These are phyloP conservation scores for Phenganax marumi DNA, from an alignment of 92 coral and sea anemone species.

Conservation along the genomic window DNA sequence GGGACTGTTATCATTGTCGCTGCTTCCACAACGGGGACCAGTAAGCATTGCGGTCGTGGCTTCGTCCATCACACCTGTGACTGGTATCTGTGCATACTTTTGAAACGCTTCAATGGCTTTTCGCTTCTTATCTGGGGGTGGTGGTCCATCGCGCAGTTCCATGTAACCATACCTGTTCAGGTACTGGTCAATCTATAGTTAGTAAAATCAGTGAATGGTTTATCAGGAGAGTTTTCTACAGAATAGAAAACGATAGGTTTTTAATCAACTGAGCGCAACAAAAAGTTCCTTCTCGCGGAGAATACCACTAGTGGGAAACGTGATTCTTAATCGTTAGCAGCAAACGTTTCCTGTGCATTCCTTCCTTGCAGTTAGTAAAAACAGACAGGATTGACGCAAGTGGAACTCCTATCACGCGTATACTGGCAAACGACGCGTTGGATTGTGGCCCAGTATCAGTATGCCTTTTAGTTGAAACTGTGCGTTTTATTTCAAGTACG, in stretches of 20 bases:
- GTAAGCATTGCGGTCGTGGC: conserved; percentile 52
- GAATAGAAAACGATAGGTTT: neutral
- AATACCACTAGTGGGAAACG: no score
- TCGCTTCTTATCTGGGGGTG: conserved; percentile 24
- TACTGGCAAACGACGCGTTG: no score
- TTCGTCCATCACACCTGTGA: conserved; percentile 58
- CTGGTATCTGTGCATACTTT: conserved; percentile 51
- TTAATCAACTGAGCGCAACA: neutral
- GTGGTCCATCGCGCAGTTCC: conserved; percentile 3
- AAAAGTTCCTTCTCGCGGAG: neutral
- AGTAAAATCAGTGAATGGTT: neutral
- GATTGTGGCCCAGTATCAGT: no score
- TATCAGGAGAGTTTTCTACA: neutral
- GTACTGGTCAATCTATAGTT: conserved; percentile 5
- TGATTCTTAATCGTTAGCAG: no score
- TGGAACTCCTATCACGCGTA: no score
- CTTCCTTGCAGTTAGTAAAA: no score
- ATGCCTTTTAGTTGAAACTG: no score
- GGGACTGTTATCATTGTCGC: conserved; percentile 38
- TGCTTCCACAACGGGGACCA: conserved; percentile 61
- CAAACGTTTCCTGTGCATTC: no score
- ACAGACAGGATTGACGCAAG: no score
- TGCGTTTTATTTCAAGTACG: no score
- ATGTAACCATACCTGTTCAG: conserved; percentile 26
- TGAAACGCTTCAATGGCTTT: conserved; percentile 58